Evolutionary conservation across 2,888 invertebrate species (phyloP).

Genomic region (Ochropacha duplaris): DNA sequence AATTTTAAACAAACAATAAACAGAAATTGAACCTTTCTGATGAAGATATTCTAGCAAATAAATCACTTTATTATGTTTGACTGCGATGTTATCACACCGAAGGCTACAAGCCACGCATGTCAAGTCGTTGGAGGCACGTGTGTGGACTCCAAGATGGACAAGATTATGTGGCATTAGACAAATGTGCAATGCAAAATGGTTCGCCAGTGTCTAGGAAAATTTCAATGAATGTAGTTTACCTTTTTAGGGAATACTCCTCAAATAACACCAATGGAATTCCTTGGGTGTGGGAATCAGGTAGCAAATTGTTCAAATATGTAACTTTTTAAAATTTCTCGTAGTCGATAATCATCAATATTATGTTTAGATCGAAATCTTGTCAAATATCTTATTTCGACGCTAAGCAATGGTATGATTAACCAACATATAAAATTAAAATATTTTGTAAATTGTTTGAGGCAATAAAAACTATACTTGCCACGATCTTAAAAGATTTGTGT

Average conservation of each 20-base stretch:
- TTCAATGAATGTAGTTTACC: conserved; percentile 5
- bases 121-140: conserved; percentile 45
- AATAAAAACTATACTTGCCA: not conserved
- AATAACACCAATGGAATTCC: not conserved
- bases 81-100: conserved; percentile 49
- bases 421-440: no score
- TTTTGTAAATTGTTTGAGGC: not conserved
- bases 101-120: conserved; percentile 53
- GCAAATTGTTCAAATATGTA: not conserved
- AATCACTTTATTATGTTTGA: conserved; percentile 16
- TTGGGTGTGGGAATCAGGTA: not conserved
- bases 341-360: not conserved
- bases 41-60: not conserved
- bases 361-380: no score
- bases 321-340: not conserved
- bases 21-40: not conserved
- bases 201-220: conserved; percentile 18
- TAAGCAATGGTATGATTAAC: no score
- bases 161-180: conserved; percentile 46
- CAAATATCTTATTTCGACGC: not conserved
- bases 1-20: not conserved
- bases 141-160: conserved; percentile 44
- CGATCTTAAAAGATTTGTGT: not conserved
- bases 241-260: not conserved
- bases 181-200: conserved; percentile 41